A percentile compares a stretch with the other conserved stretches of the same genome.
phyloP scores from a whole-genome alignment of 2,888 invertebrate species.

The Thymelicus sylvestris region DNA sequence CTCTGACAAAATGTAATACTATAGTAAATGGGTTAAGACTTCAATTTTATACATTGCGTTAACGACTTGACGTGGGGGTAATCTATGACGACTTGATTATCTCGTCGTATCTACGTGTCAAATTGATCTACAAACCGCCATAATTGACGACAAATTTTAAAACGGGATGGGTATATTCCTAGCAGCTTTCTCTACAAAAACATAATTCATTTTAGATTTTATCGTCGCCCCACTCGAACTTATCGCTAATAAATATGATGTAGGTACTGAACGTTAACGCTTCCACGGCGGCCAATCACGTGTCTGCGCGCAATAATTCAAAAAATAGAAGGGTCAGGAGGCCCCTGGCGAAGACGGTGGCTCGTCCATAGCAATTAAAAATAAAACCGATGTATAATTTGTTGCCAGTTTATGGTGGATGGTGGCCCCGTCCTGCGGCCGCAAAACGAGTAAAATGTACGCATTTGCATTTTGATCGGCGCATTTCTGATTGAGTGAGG shows the following conservation, averaged over 20 bases:
- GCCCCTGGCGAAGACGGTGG: conserved; percentile 79
- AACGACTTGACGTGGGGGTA: conserved; percentile 17
- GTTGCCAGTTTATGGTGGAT: conserved; percentile 77
- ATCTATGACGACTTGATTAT: conserved; percentile 14
- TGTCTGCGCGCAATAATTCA: conserved; percentile 77
- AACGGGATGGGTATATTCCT: conserved; percentile 30
- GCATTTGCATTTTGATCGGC: conserved; percentile 77
- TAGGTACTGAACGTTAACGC: conserved; percentile 55
- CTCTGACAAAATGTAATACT: too few relatives aligned
- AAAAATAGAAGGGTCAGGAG: conserved; percentile 69
- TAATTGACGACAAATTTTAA: conserved; percentile 19
- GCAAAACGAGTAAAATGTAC: conserved; percentile 66
- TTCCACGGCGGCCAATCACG: conserved; percentile 73
- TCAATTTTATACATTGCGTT: background rate
- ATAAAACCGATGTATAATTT: conserved; percentile 80
- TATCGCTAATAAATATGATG: conserved; percentile 55
- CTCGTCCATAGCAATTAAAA: conserved; percentile 80
- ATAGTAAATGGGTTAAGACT: too few relatives aligned
- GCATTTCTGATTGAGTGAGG: conserved; percentile 76
- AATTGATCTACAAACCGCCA: conserved; percentile 7
- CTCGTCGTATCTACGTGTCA: conserved; percentile 12
- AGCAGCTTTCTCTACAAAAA: conserved; percentile 44
- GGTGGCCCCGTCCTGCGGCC: conserved; percentile 60
- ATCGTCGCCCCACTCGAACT: conserved; percentile 57
- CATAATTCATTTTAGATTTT: conserved; percentile 57